Base-by-base conservation (phyloP, 1,140 invertebrate genomes). In the Drosophila prosaltans region DNA sequence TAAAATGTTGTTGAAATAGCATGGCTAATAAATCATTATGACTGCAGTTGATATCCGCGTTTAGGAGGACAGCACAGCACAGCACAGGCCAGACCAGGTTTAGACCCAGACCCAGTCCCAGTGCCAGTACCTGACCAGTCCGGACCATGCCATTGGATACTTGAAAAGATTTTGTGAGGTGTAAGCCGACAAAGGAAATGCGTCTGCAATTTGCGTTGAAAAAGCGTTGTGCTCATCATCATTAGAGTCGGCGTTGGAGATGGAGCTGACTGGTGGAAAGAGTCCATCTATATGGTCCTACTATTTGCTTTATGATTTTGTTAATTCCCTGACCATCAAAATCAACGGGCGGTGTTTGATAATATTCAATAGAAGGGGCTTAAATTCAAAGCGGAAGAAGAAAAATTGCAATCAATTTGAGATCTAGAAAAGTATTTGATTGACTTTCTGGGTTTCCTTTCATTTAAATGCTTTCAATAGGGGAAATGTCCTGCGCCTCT, bases 121-220 rank as follows among this genome's bases (percentile, higher is more conserved):
- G 41, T 43, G 2, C 9, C 26, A 55, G 21, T 7, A 9, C 45
- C 45, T 26, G 45, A 26, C 45, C 21, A 9, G 45, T 16, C 16
- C 43, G 43, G 43, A 21, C 45, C 45, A 48, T 6, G 1, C n/a
- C 16, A 39, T 39, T 58, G 55, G 45, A 60, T 43, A 8, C 60
- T 57, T 24, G 74, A 85, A 84, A 77, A 78, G 71, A 68, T 74
- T 68, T 75, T 54, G n/a, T 73, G 82, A 86, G 82, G 83, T 88
- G 83, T 79, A 79, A 86, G 83, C 84, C 83, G 83, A 88, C 83
- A 88, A 86, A 86, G 83, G 84, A 89, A 88, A 89, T 82, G 83
- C 81, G 79, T 78, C 78, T 78, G 84, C 80, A 84, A 90, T 84
- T 88, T 88, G 80, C 80, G 45, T 78, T 78, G 80, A 84, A 88